Evolutionary conservation across 2,888 invertebrate species (phyloP).

Genomic region (Glaucopsyche alexis): DNA sequence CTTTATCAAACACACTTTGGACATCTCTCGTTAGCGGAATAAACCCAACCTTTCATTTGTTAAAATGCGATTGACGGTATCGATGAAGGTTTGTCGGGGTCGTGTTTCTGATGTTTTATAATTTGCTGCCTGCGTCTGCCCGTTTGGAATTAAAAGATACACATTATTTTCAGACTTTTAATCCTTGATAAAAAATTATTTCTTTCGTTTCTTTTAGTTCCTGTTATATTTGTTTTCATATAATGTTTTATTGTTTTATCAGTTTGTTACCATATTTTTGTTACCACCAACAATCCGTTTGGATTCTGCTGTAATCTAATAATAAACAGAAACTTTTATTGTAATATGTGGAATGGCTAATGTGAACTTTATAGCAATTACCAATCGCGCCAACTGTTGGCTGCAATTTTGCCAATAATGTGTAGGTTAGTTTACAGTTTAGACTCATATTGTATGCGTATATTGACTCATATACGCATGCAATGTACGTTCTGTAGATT

Average conservation of each 20-base stretch:
- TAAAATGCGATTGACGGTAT: slow-evolving; percentile 14
- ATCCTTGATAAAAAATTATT: background rate
- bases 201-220: background rate
- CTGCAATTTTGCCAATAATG: background rate
- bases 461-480: no score
- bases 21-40: slow-evolving; percentile 23
- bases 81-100: background rate
- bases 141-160: background rate
- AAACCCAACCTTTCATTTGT: background rate
- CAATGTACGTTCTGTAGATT: no score
- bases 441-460: no score
- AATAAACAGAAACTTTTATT: background rate
- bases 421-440: no score
- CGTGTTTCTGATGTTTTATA: slow-evolving; percentile 10
- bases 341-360: background rate
- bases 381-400: background rate
- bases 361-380: background rate
- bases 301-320: no score
- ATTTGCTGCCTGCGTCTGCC: background rate
- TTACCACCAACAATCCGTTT: background rate
- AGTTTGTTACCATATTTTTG: background rate
- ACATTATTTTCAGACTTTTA: background rate
- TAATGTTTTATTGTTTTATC: background rate
- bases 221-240: background rate
- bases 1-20: slow-evolving; percentile 13